Conservation (phyloP, 2,797 vertebrate genomes). For the Scolopax rusticola region DNA sequence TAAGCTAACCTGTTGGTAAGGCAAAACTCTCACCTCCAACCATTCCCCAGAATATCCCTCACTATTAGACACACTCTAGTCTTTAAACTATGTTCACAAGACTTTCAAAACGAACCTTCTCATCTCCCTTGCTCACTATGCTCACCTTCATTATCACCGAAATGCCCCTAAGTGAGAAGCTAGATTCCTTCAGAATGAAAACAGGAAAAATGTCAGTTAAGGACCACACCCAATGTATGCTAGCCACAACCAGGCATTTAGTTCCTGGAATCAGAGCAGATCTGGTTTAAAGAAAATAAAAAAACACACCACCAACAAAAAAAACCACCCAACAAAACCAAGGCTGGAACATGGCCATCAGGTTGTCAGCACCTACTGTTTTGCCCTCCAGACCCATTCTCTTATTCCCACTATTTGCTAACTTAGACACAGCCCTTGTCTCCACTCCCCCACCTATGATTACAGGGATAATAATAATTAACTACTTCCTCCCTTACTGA, state of each 20-base stretch:
- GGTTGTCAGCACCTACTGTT: neutral
- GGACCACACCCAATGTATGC: neutral
- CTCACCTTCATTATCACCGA: neutral
- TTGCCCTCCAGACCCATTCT: neutral
- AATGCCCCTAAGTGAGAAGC: neutral
- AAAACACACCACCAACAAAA: too few relatives aligned
- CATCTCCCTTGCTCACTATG: neutral
- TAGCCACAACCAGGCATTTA: neutral
- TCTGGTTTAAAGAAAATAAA: neutral
- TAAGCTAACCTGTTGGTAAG: neutral
- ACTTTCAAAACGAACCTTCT: neutral
- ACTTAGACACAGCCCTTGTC: neutral
- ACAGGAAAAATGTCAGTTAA: neutral
- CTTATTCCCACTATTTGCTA: neutral
- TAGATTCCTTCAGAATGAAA: neutral
- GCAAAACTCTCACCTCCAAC: neutral
- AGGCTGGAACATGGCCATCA: fast-evolving
- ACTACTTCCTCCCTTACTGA: neutral
- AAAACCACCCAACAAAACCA: neutral
- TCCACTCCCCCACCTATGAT: neutral
- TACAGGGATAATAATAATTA: neutral
- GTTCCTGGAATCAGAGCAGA: neutral
- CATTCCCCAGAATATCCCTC: neutral
- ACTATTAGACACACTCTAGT: neutral
- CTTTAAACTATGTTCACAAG: neutral